Percentiles rank a stretch among this genome's conserved stretches.
These are phyloP conservation scores for Polietes domitor DNA, from an alignment of 2,888 invertebrate species.

Conservation along the genomic window DNA sequence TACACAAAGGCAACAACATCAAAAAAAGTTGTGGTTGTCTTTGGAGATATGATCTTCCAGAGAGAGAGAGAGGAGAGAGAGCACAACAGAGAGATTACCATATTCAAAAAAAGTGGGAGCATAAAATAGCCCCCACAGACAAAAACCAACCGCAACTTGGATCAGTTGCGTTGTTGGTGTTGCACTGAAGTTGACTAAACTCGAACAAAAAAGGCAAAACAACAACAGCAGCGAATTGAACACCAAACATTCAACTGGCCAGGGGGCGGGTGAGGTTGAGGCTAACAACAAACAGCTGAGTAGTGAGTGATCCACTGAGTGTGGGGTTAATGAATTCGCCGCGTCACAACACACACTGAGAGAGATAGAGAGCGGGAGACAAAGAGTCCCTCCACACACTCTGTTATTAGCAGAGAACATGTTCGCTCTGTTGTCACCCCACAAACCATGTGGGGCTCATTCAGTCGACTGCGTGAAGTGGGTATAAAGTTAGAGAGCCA, in stretches of 20 bases:
- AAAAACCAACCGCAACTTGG: constrained; percentile 2
- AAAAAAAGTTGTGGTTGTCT: too few species aligned
- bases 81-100: neutral
- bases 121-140: constrained; percentile 41
- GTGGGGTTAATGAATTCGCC: constrained; percentile 54
- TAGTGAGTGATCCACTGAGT: constrained; percentile 27
- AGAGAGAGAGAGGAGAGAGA: neutral
- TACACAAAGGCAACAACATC: neutral
- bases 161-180: neutral
- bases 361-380: constrained; percentile 3
- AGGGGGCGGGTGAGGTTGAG: constrained; percentile 9
- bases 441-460: constrained; percentile 16
- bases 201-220: constrained; percentile 44
- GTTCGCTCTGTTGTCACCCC: neutral
- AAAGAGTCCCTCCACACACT: neutral
- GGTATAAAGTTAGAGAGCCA: too few species aligned
- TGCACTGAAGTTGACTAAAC: constrained; percentile 65
- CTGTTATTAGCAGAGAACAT: too few species aligned
- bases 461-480: too few species aligned
- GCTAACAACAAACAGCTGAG: constrained; percentile 40
- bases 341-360: constrained; percentile 1
- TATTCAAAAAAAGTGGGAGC: neutral
- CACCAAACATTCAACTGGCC: constrained; percentile 18
- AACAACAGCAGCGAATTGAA: constrained; percentile 46
- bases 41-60: neutral